phyloP scores from a whole-genome alignment of 2,113 vertebrate genomes.

The Oncorhynchus masou region DNA sequence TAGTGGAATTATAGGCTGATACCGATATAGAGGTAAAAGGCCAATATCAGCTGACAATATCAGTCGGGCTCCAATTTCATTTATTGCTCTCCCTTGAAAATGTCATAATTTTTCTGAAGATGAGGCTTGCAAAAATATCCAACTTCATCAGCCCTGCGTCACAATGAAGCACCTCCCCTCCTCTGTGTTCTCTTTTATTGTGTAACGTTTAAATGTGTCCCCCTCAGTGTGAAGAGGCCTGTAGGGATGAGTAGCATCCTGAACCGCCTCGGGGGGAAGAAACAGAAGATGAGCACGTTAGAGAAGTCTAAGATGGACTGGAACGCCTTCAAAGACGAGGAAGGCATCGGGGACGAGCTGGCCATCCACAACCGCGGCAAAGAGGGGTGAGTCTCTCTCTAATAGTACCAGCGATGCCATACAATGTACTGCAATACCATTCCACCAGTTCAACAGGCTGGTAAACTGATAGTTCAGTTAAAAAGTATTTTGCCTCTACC shows the following conservation, averaged over 20 bases:
- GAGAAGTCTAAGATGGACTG: constrained; percentile 98
- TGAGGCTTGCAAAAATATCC: no score
- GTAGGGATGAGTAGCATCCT: constrained; percentile 82
- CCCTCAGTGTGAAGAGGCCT: constrained; percentile 81
- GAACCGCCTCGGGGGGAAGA: constrained; percentile 85
- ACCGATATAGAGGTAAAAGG: no score
- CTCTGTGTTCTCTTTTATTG: not conserved
- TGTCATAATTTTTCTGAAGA: not conserved
- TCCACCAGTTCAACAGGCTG: no score
- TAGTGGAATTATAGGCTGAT: no score
- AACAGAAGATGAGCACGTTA: constrained; percentile 95
- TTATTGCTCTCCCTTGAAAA: no score
- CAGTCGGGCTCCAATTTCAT: no score
- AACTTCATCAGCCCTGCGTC: not conserved
- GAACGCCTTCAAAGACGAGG: constrained; percentile 92
- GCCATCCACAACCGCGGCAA: constrained; percentile 94
- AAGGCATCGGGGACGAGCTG: constrained; percentile 92
- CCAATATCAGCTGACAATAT: no score
- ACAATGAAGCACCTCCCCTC: no score
- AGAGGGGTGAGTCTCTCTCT: constrained; percentile 81
- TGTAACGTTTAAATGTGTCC: constrained; percentile 12
- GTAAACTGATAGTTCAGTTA: no score
- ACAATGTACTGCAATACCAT: no score
- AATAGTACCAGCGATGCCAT: no score
- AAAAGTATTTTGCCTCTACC: no score